Conservation (phyloP, 2,113 vertebrate species). For the Hassar affinis region DNA sequence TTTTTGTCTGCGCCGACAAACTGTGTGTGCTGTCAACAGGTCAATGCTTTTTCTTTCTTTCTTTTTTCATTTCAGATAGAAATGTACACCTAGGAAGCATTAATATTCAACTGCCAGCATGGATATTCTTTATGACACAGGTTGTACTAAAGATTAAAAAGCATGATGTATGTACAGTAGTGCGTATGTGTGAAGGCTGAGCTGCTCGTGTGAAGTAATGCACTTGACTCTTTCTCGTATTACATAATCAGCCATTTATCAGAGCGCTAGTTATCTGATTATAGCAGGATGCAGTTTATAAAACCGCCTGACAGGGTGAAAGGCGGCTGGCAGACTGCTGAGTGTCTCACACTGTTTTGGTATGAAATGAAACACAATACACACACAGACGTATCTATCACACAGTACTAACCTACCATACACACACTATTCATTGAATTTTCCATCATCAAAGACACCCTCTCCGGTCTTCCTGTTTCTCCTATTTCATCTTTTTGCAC, state of each 20-base stretch:
- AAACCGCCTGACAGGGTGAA: not conserved
- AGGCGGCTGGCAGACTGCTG: not conserved
- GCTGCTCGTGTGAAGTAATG: constrained; percentile 5
- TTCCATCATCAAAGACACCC: constrained; percentile 28
- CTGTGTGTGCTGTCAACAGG: constrained; percentile 20
- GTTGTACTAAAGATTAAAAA: not conserved
- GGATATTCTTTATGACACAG: not conserved
- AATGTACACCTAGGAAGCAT: not conserved
- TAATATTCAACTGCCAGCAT: not conserved
- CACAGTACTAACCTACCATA: not conserved
- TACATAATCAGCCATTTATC: constrained; percentile 3
- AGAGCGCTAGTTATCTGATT: not conserved
- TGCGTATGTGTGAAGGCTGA: not conserved
- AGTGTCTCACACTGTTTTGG: not conserved
- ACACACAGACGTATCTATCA: not conserved
- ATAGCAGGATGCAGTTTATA: not conserved
- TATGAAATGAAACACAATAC: constrained; percentile 5
- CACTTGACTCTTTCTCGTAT: not conserved
- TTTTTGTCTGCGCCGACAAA: constrained; percentile 13
- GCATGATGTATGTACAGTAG: not conserved
- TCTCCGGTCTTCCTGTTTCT: constrained; percentile 24
- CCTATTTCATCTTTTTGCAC: constrained; percentile 13
- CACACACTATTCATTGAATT: constrained; percentile 11
- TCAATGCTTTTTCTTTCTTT: constrained; percentile 23
- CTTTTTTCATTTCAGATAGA: not conserved